A percentile compares a stretch with the other conserved stretches of the same genome.
Evolutionary conservation across 2,888 invertebrate species (phyloP).

Genomic region (Chouioia cunea): DNA sequence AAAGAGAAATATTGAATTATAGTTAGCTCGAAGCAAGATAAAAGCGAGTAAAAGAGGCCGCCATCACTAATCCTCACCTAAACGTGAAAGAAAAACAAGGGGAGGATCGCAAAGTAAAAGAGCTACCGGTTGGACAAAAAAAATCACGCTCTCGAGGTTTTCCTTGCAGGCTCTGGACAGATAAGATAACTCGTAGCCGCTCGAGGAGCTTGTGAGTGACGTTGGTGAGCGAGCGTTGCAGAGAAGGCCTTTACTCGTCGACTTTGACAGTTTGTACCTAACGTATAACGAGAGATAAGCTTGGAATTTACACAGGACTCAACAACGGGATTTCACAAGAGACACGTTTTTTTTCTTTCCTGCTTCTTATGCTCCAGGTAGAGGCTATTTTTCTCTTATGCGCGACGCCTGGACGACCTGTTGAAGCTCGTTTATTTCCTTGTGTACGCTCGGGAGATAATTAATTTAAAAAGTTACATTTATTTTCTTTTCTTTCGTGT

Average conservation of each 20-base stretch:
- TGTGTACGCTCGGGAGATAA: conserved; percentile 4
- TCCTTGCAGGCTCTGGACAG: conserved; percentile 9
- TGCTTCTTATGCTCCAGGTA: not conserved
- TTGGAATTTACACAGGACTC: conserved; percentile 29
- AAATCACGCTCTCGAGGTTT: conserved; percentile 18
- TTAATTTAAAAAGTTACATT: conserved; percentile 2
- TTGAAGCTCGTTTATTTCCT: conserved; percentile 1
- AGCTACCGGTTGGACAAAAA: conserved; percentile 15
- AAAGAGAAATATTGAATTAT: too few relatives aligned
- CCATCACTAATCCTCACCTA: too few relatives aligned
- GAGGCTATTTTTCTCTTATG: too few relatives aligned
- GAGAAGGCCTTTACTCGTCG: conserved; percentile 1
- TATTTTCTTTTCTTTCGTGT: too few relatives aligned
- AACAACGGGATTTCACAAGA: not conserved
- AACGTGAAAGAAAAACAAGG: conserved; percentile 5
- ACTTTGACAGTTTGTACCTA: conserved; percentile 37
- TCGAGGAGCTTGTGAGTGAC: too few relatives aligned
- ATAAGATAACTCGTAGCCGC: conserved; percentile 35
- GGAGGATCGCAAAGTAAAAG: conserved; percentile 4
- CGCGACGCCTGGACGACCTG: too few relatives aligned
- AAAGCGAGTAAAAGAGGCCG: too few relatives aligned
- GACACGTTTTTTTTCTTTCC: conserved; percentile 20
- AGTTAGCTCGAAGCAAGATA: too few relatives aligned
- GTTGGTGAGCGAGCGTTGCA: too few relatives aligned
- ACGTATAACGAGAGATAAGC: conserved; percentile 34